Evolutionary conservation across 2,113 vertebrate species (phyloP), one percentile per base, ranked within the genome.

Genomic region (Elaphurus davidianus): DNA sequence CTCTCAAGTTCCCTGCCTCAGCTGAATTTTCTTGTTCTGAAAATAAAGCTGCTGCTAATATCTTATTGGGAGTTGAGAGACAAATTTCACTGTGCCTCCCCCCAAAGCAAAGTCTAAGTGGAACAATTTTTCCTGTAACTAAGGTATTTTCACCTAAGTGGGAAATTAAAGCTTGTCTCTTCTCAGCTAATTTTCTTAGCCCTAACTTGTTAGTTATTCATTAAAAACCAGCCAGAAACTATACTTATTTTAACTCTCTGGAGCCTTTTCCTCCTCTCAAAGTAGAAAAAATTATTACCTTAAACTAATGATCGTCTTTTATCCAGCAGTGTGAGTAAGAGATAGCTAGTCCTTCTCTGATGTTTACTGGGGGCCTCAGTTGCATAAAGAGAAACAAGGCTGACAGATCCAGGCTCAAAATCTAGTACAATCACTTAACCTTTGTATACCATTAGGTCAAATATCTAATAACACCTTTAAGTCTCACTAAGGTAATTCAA

Each of bases 161-260:
- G 45, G 25, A 95, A 96, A 64, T 81, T 86, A 97, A 93, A 90
- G 79, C 54, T 57, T 64, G 59, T 55, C 27, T 90, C 71, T 79
- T 86, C 82, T 67, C 50, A 96, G 57, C 83, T 95, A 64, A 90
- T 96, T 95, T 92, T 78, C 36, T 90, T 88, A 87, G 74, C 23
- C 85, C 67, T 93, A 55, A 78, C 36, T 50, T 55, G 5, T 60
- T 92, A 89, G 8, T 62, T 95, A 74, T 59, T 97, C 88, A 96
- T 95, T 96, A 91, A 90, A 82, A 93, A 74, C 11, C 64, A 93
- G 55, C 50, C 92, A 90, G 74, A 95, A 93, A 62, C 16, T 71
- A 12, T 15, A 82, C 30, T 93, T 47, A 76, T 59, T 84, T 60
- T 57, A 96, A 90, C 12, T 88, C 55, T 91, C 89, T 54, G 9